Evolutionary conservation across 2,113 vertebrate species (phyloP), one percentile per base, ranked within the genome.

Genomic region (Salminus brasiliensis): DNA sequence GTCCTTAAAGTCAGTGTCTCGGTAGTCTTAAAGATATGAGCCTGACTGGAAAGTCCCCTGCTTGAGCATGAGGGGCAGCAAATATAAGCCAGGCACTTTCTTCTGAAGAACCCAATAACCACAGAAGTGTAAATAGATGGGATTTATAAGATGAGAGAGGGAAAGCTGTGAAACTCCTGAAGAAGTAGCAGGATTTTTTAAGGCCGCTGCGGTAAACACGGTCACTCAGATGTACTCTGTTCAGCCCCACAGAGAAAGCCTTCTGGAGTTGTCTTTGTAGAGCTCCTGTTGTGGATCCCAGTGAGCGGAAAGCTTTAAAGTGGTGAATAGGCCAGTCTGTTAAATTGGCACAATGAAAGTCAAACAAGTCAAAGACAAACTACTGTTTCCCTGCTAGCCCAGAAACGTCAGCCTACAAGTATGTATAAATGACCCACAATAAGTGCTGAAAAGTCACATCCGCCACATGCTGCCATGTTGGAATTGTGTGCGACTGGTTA

Each of bases 331-430:
- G 52, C 66, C 30, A 47, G 70, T n/a, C 36, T 4, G 78, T 66
- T 52, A 74, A 36, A 80, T 39, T 32, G 59, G 68, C 47, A 80
- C 78, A 80, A 80, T 59, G 39, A 49, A 68, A 30, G 43, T 57
- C 53, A 8, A 53, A 80, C 60, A 66, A 45, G 43, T 57, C 71
- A 80, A 73, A 62, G 71, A 41, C 71, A 74, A 43, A 74, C 30
- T n/a, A 53, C 71, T 8, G 32, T 67, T 66, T 63, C 67, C 41
- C 49, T 12, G 32, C 18, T 52, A 52, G 16, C 18, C 23, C 52
- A 55, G 21, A 55, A 55, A 8, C n/a, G 23, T 55, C 47, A 52
- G 16, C 47, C 21, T 55, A 55, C 21, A 23, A 63, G 29, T 6
- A 27, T 21, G 32, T 39, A 39, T 66, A 73, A 66, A 72, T 39